Conservation (phyloP, 1,140 invertebrate genomes). For the Drosophila ogumai region DNA sequence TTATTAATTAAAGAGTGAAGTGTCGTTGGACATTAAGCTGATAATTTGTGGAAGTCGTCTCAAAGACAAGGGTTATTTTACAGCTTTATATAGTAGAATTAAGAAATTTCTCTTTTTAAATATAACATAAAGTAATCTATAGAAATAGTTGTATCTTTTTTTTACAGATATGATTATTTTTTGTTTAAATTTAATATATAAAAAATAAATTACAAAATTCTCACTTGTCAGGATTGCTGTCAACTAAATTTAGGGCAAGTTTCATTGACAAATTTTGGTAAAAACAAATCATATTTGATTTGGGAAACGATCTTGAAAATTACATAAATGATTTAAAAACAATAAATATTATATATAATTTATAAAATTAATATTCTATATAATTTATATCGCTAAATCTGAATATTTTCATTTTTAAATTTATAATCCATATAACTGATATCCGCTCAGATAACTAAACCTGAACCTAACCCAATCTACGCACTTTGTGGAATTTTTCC, state of each 20-base stretch:
- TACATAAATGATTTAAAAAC: too few species aligned
- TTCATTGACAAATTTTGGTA: too few species aligned
- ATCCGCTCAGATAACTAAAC: background rate
- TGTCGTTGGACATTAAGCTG: background rate
- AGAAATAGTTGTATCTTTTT: background rate
- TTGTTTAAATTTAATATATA: too few species aligned
- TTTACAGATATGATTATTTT: background rate
- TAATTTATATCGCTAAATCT: background rate
- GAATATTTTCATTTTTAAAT: background rate
- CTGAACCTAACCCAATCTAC: conserved; percentile 67
- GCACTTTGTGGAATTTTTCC: conserved; percentile 14
- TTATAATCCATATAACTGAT: background rate
- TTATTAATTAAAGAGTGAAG: background rate
- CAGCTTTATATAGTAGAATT: background rate
- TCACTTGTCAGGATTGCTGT: too few species aligned
- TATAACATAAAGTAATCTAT: too few species aligned
- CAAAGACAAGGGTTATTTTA: background rate
- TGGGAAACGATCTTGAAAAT: too few species aligned
- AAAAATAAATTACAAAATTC: too few species aligned
- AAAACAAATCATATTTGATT: too few species aligned
- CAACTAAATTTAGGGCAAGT: too few species aligned
- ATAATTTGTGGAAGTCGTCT: background rate
- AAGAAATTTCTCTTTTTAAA: background rate
- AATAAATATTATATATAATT: too few species aligned
- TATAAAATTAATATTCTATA: background rate